Evolutionary conservation across 2,797 vertebrate species (phyloP).

Genomic region (Diplodus sargus): DNA sequence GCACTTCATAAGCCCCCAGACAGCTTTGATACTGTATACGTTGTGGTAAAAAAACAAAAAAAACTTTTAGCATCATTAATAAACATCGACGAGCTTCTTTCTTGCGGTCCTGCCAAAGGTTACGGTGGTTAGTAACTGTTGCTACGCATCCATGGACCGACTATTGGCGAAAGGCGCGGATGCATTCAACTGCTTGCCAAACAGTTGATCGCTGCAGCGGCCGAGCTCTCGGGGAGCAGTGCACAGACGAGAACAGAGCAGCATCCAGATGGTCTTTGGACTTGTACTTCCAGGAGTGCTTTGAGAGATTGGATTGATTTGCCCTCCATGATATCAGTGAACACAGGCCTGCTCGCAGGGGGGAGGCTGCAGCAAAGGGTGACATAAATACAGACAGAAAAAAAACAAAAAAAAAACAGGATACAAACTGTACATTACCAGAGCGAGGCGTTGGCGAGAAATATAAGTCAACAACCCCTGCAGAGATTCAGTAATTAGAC

Average conservation of each 20-base stretch:
- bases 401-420: slow-evolving; percentile 43
- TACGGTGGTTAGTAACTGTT: slow-evolving; percentile 68
- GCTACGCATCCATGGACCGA: slow-evolving; percentile 61
- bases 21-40: background rate
- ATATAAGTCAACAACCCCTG: slow-evolving; percentile 65
- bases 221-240: slow-evolving; percentile 62
- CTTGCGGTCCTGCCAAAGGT: slow-evolving; percentile 45
- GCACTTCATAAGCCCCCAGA: background rate
- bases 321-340: slow-evolving; percentile 70
- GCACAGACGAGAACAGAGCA: slow-evolving; percentile 67
- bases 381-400: slow-evolving; percentile 58
- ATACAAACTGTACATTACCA: slow-evolving; percentile 38
- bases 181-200: slow-evolving; percentile 63
- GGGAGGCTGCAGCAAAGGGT: slow-evolving; percentile 29
- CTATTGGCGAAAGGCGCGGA: slow-evolving; percentile 46
- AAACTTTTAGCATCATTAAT: slow-evolving; percentile 22
- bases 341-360: slow-evolving; percentile 50
- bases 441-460: slow-evolving; percentile 58
- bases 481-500: slow-evolving; percentile 76
- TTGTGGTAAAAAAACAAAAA: background rate
- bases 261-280: slow-evolving; percentile 79
- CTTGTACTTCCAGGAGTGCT: slow-evolving; percentile 72
- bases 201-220: slow-evolving; percentile 71
- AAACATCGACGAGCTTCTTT: slow-evolving; percentile 24
- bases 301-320: slow-evolving; percentile 82